A percentile compares a stretch with the other conserved stretches of the same genome.
Evolutionary conservation across 2,888 invertebrate species (phyloP).

Genomic region (Molanna angustata): DNA sequence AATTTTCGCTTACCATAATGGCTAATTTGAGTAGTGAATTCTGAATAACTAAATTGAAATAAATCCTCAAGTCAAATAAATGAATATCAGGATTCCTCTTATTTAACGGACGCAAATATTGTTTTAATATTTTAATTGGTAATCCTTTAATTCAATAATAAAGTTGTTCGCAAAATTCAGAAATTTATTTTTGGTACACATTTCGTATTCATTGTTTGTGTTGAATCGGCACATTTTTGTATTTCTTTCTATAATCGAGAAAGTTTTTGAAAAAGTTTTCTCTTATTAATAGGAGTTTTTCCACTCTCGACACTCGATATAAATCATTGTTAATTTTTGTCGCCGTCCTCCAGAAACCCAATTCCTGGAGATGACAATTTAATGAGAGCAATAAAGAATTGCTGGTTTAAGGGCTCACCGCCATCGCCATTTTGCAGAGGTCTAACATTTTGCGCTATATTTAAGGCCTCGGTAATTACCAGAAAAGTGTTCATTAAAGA

Average conservation of each 20-base stretch:
- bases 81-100: no score
- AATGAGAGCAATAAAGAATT: conserved; percentile 29
- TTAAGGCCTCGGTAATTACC: conserved; percentile 16
- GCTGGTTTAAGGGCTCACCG: conserved; percentile 19
- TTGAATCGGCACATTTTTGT: background rate
- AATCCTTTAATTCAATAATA: no score
- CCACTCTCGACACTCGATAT: conserved; percentile 11
- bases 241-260: background rate
- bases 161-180: no score
- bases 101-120: no score
- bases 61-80: no score
- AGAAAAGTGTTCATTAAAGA: conserved; percentile 2
- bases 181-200: no score
- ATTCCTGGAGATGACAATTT: conserved; percentile 30
- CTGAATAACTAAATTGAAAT: no score
- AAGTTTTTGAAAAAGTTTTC: background rate
- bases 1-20: no score
- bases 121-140: no score
- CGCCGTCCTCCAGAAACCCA: conserved; percentile 21
- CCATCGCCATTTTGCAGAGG: background rate
- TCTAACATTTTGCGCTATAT: conserved; percentile 12
- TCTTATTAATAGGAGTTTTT: conserved; percentile 12
- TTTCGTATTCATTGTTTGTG: no score
- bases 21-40: no score
- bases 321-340: conserved; percentile 27